Evolutionary conservation across 2,797 vertebrate species (phyloP).

Genomic region (Chanos chanos): DNA sequence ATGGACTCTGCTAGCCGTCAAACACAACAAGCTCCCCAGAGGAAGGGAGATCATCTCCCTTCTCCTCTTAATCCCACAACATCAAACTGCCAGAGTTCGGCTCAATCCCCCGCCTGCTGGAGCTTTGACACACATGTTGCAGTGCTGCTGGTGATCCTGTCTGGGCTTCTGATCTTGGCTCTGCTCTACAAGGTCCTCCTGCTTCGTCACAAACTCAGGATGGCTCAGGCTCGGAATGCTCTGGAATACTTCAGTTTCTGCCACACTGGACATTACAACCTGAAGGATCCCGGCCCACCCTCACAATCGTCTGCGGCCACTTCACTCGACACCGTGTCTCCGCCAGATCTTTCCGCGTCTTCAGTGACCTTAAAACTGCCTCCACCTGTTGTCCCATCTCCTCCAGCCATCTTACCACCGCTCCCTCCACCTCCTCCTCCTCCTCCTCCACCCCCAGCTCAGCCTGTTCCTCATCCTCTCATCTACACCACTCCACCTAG

Average conservation of each 20-base stretch:
- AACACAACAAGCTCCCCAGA: conserved; percentile 26
- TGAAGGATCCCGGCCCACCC: conserved; percentile 45
- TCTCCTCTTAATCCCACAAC: conserved; percentile 37
- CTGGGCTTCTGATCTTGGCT: conserved; percentile 63
- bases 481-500: conserved; percentile 66
- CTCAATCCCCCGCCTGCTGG: conserved; percentile 46
- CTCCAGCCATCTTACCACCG: background rate
- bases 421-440: conserved; percentile 8
- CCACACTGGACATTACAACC: conserved; percentile 65
- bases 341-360: no score
- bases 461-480: conserved; percentile 47
- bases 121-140: conserved; percentile 55
- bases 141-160: conserved; percentile 58
- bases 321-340: conserved; percentile 1
- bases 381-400: background rate
- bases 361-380: conserved; percentile 29
- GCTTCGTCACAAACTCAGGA: conserved; percentile 62
- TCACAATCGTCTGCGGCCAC: conserved; percentile 8
- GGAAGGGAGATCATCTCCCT: background rate
- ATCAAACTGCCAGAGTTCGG: conserved; percentile 43
- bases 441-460: background rate
- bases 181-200: conserved; percentile 66
- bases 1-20: conserved; percentile 4
- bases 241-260: conserved; percentile 69
- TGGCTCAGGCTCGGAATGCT: conserved; percentile 54